A percentile compares a stretch with the other conserved stretches of the same genome.
These are phyloP conservation scores for Mayetiola destructor DNA, from an alignment of 2,888 invertebrate genomes.

Conservation along the genomic window DNA sequence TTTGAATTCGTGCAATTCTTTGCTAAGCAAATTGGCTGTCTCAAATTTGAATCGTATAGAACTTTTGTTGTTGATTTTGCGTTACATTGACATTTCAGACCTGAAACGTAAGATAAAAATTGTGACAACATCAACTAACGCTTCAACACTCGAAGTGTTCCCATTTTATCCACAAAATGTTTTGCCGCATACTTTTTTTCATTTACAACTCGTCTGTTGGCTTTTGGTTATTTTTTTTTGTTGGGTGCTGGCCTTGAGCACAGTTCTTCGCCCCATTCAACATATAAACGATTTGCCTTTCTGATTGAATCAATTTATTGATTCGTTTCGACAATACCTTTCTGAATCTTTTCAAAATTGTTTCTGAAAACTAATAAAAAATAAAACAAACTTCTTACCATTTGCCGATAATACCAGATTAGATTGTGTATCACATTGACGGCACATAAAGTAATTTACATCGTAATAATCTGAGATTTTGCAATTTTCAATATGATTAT, in stretches of 20 bases:
- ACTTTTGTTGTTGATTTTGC: constrained; percentile 19
- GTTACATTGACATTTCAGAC: constrained; percentile 37
- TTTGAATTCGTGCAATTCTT: not conserved
- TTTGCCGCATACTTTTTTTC: too few species aligned
- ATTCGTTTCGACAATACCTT: too few species aligned
- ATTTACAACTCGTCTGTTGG: too few species aligned
- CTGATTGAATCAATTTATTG: too few species aligned
- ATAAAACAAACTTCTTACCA: constrained; percentile 31
- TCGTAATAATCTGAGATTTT: constrained; percentile 37
- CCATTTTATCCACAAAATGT: too few species aligned
- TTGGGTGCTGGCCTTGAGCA: too few species aligned
- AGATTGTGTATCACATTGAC: constrained; percentile 33
- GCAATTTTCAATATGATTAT: constrained; percentile 26
- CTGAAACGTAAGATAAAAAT: constrained; percentile 27
- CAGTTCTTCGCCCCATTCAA: too few species aligned
- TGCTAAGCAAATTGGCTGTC: constrained; percentile 25
- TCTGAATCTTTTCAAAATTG: not conserved
- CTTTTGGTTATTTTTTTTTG: too few species aligned
- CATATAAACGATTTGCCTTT: too few species aligned
- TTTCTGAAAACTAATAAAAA: too few species aligned
- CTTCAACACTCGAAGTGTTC: too few species aligned
- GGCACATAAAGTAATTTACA: constrained; percentile 36
- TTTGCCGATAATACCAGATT: constrained; percentile 31
- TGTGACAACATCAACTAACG: too few species aligned
- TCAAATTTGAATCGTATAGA: constrained; percentile 26